Evolutionary conservation across 1,140 invertebrate genomes (phyloP).

Genomic region (Saccostrea cuccullata): DNA sequence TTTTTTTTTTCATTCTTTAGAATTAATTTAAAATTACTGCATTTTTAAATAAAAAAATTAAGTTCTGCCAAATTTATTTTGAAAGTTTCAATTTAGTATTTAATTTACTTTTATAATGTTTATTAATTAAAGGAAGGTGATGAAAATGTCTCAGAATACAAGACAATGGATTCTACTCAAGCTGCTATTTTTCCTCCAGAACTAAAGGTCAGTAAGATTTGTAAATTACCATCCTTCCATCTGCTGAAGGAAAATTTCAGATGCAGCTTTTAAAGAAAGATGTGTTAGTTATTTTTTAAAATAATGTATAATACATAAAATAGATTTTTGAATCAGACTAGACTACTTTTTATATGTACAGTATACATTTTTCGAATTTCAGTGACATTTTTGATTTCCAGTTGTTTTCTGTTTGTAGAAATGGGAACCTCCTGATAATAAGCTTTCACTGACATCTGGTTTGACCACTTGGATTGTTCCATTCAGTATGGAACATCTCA

Average conservation of each 20-base stretch:
- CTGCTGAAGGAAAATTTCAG: background rate
- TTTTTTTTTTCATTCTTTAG: background rate
- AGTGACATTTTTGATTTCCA: background rate
- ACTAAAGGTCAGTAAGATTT: slow-evolving; percentile 45
- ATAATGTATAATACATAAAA: no score
- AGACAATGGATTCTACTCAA: slow-evolving; percentile 49
- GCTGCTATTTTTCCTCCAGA: slow-evolving; percentile 60
- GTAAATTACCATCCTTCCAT: background rate
- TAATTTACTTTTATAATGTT: no score
- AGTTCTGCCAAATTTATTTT: no score
- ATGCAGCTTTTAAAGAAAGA: background rate
- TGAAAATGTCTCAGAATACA: background rate
- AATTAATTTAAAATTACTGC: background rate
- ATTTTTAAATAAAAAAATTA: no score
- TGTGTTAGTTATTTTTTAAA: no score
- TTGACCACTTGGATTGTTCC: slow-evolving; percentile 7
- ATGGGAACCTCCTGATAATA: background rate
- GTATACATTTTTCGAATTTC: background rate
- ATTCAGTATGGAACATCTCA: background rate
- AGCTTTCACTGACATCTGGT: background rate
- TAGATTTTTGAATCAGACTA: no score
- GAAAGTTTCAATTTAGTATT: no score
- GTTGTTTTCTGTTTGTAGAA: background rate
- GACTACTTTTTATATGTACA: no score
- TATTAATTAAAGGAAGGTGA: no score